Evolutionary conservation across 1,140 invertebrate genomes (phyloP), one percentile per base, ranked within the genome.

Genomic region (Lamellibrachia luymesi): DNA sequence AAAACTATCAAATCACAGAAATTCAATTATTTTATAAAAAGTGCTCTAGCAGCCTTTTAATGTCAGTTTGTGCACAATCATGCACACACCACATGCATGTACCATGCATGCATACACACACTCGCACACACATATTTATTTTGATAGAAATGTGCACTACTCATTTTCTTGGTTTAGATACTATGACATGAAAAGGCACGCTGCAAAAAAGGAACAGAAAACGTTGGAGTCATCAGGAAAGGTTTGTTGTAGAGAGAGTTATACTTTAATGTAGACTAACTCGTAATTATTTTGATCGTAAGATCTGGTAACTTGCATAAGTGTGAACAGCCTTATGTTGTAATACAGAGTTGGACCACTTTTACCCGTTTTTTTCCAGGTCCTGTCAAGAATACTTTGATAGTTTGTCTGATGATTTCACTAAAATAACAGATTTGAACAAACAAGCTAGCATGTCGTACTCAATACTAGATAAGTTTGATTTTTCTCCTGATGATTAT

Each of bases 121-220:
- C 38, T 56, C 0, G 27, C 38, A 92, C 6, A 27, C 52, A 80
- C 1, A 52, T 80, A 92, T 92, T 51, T 52, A 80, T 92, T 50
- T 92, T 13, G 8, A 52, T 25, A 93, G 92, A 93, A 22, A 93
- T 94, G 27, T 10, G 49, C 2, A 90, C 49, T 91, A 6, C 92
- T 51, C 0, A 56, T 56, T 80, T 80, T 80, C 4, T 22, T 8
- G 64, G 64, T 80, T 10, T 92, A 98, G 97, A 95, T 99, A 98
- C 96, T 99, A 99, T 96, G 98, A 98, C 94, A 97, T 98, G 94
- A 99, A 99, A 96, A 98, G 98, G 94, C 97, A 97, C 92, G 99
- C 99, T 8, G 98, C 98, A 0, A 98, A 98, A 94, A 99, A 99
- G 95, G 98, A 99, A 95, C 98, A 99, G 95, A 99, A 99, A 96